Evolutionary conservation across 2,113 vertebrate species (phyloP), one percentile per base, ranked within the genome.

Genomic region (Bubo scandiacus): DNA sequence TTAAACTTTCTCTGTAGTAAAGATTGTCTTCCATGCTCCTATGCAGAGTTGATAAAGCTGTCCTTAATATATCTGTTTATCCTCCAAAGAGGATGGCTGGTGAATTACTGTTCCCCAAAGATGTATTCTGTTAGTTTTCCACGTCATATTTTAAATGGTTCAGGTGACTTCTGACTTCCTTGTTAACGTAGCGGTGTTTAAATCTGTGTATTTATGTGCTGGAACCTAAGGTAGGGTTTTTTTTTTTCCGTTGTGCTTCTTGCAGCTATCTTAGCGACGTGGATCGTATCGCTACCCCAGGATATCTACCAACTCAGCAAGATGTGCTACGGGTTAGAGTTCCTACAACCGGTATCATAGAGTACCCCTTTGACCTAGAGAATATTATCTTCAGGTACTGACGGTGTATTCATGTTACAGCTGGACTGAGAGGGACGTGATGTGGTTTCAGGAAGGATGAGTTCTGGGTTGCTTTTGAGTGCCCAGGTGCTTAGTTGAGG

Each of bases 291-390:
- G 98, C 98, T 51, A 95, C 98, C 42, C 82, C 97, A 7, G 98
- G 98, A 97, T 99, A 99, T 95, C 98, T 99, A 96, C 99, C 99
- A 96, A 99, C 98, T 82, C 98, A 99, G 97, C 99, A 99, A 98
- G 99, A 99, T 63, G 99, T 99, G 94, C 98, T 99, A 94, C 98
- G 99, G 97, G 99, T 99, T 67, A 97, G 99, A 85, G 99, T 99
- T 93, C 99, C 99, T 84, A 99, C 99, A 85, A 99, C 99, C 0
- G 99, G 99, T 84, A 99, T 99, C 98, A 99, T 99, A 97, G 99
- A 99, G 95, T 99, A 99, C 97, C 99, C 99, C 38, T 99, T 99
- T 92, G 99, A 99, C 97, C 98, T 99, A 98, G 99, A 99, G 98
- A 99, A 99, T 97, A 98, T 99, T 98, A 99, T 99, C 97, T 99